Conservation (phyloP, 2,797 vertebrate species). For the Rhinella marina region DNA sequence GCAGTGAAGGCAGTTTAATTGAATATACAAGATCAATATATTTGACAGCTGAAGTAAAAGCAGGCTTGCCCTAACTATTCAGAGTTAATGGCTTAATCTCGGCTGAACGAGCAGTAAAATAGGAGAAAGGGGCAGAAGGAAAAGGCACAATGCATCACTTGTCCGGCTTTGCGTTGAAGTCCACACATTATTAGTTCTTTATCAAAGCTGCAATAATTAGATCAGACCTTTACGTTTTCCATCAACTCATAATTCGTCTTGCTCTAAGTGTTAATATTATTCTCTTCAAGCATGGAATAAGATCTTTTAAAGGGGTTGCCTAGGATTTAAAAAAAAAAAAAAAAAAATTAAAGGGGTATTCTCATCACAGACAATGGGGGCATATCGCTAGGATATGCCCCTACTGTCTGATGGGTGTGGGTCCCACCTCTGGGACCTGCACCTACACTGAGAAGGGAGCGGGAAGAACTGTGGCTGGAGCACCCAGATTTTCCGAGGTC, state of each 20-base stretch:
- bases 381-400: too few species aligned
- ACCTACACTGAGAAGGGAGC: too few species aligned
- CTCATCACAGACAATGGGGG: too few species aligned
- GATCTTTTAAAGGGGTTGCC: too few species aligned
- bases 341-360: too few species aligned
- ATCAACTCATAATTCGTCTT: background rate
- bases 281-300: background rate
- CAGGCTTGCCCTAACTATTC: background rate
- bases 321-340: too few species aligned
- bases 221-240: background rate
- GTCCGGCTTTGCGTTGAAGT: background rate
- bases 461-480: too few species aligned
- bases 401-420: too few species aligned
- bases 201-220: background rate
- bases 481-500: too few species aligned
- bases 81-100: constrained; percentile 16
- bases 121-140: background rate
- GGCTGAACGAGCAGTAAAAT: constrained; percentile 13
- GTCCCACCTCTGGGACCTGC: too few species aligned
- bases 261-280: background rate
- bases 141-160: background rate
- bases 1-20: constrained; percentile 7
- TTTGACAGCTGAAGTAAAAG: background rate
- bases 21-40: constrained; percentile 17
- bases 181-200: background rate